Percentiles rank a stretch among this genome's conserved stretches.
phyloP scores from a whole-genome alignment of 2,888 invertebrate genomes.

The Lapara coniferarum region DNA sequence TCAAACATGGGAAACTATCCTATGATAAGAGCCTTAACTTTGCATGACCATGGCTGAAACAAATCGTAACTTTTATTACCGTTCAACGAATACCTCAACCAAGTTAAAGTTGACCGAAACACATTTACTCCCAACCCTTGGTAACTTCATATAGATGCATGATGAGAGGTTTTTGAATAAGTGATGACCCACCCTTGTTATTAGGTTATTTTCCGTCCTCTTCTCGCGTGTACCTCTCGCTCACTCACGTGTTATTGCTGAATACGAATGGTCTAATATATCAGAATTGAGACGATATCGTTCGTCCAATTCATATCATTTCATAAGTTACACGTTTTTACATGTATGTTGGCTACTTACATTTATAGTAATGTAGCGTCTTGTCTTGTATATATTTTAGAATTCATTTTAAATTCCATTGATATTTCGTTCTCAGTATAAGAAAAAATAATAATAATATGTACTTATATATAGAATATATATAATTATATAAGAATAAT shows the following conservation, averaged over 20 bases:
- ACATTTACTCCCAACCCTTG: slow-evolving; percentile 10
- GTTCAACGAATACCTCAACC: background rate
- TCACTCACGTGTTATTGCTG: slow-evolving; percentile 43
- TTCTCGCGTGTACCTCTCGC: slow-evolving; percentile 30
- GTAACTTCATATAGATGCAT: slow-evolving; percentile 18
- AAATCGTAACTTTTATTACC: background rate
- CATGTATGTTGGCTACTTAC: background rate
- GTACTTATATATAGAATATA: too few species aligned
- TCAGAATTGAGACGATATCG: slow-evolving; percentile 47
- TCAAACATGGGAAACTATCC: too few species aligned
- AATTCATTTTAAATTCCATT: too few species aligned
- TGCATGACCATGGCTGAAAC: too few species aligned
- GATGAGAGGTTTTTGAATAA: slow-evolving; percentile 24
- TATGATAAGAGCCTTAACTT: too few species aligned
- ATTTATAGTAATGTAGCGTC: background rate
- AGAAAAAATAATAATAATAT: too few species aligned
- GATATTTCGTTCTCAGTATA: too few species aligned
- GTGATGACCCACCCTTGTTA: slow-evolving; percentile 13
- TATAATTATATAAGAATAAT: too few species aligned
- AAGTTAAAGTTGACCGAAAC: background rate
- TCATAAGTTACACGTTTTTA: slow-evolving; percentile 10
- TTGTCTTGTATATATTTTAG: too few species aligned
- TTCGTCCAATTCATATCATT: slow-evolving; percentile 9
- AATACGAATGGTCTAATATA: slow-evolving; percentile 54
- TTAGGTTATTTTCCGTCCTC: slow-evolving; percentile 30